phyloP scores from a whole-genome alignment of 1,140 invertebrate species.

The Caerostris darwini region DNA sequence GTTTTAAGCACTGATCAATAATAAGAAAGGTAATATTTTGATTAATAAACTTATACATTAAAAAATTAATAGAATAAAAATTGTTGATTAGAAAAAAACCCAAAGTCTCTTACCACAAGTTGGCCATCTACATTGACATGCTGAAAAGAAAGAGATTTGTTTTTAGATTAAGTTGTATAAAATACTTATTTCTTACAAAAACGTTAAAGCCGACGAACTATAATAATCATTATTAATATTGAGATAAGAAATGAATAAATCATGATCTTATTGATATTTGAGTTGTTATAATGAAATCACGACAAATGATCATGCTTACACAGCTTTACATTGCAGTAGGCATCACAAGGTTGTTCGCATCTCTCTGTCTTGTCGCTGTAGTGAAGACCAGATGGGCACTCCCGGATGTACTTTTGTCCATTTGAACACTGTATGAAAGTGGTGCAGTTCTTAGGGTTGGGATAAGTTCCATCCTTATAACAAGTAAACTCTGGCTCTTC shows the following conservation, averaged over 20 bases:
- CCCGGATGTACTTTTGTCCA: not conserved
- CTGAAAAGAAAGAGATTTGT: not conserved
- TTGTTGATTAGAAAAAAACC: not conserved
- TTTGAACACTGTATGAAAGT: not conserved
- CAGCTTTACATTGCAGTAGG: not conserved
- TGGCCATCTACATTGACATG: not conserved
- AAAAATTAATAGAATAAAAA: too few species aligned
- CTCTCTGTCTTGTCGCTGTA: not conserved
- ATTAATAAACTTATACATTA: too few species aligned
- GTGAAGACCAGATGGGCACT: not conserved
- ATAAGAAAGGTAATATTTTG: too few species aligned
- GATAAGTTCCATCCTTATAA: too few species aligned
- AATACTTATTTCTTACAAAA: too few species aligned
- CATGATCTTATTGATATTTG: too few species aligned
- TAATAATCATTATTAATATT: too few species aligned
- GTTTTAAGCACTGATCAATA: too few species aligned
- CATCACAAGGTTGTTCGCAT: not conserved
- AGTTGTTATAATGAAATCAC: too few species aligned
- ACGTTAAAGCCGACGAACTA: too few species aligned
- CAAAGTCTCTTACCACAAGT: not conserved
- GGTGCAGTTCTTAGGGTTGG: not conserved
- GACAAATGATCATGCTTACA: not conserved
- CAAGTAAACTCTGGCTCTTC: not conserved
- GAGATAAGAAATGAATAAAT: not conserved
- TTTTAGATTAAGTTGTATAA: too few species aligned